Evolutionary conservation across 30 jellyfish, hydroid and myxozoan species (phyloP).

Genomic region (Phacellophora camtschatica): DNA sequence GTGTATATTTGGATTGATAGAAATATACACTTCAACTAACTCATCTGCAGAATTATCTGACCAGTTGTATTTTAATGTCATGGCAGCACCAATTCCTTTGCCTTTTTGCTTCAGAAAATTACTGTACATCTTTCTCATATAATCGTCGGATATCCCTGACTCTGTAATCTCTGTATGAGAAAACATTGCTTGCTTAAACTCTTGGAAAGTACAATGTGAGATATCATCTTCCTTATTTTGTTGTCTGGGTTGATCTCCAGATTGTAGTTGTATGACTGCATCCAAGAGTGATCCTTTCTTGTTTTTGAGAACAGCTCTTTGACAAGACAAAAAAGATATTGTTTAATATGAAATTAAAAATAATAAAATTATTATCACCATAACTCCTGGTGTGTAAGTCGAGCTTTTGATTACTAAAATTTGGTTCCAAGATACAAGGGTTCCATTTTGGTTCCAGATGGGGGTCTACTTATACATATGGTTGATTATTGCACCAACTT

Average conservation of each 20-base stretch:
- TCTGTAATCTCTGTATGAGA: constrained; percentile 39
- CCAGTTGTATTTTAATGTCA: constrained; percentile 80
- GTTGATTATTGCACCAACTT: too few species aligned
- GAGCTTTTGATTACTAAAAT: too few species aligned
- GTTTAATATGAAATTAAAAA: too few species aligned
- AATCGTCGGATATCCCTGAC: constrained; percentile 40
- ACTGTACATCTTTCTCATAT: constrained; percentile 58
- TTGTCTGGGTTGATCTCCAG: background rate
- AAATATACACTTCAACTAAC: constrained; percentile 61
- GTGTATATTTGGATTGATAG: constrained; percentile 59
- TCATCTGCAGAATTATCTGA: constrained; percentile 73
- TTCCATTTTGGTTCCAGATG: too few species aligned
- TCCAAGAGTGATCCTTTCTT: constrained; percentile 10
- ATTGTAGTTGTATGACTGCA: background rate
- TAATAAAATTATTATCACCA: too few species aligned
- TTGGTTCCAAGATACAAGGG: too few species aligned
- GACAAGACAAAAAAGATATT: background rate
- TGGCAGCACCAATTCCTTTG: constrained; percentile 66
- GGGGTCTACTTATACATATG: too few species aligned
- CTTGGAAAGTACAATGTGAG: constrained; percentile 72
- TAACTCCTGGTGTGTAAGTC: too few species aligned
- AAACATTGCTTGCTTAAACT: constrained; percentile 70
- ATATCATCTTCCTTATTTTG: background rate
- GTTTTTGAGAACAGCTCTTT: background rate
- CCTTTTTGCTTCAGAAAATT: constrained; percentile 43